Percentiles rank a stretch among this genome's conserved stretches.
Conservation (phyloP, 2,113 vertebrate genomes). For the Tonatia bakeri region DNA sequence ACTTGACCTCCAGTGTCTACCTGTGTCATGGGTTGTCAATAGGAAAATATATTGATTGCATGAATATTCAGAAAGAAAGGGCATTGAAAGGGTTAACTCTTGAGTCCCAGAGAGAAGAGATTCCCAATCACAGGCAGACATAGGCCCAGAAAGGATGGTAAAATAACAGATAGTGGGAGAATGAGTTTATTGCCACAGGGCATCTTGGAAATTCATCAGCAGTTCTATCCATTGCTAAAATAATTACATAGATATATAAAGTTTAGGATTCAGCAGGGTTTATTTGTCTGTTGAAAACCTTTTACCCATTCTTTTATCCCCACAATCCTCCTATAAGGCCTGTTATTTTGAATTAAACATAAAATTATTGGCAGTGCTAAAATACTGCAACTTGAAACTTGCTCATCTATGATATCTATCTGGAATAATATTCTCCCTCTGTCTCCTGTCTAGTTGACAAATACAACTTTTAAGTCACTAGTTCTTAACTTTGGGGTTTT, state of each 20-base stretch:
- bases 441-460: neutral
- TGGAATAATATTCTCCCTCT: neutral
- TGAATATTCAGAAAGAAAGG: neutral
- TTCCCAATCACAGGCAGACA: neutral
- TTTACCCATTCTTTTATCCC: neutral
- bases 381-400: slow-evolving; percentile 8
- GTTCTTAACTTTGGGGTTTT: neutral
- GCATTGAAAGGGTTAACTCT: neutral
- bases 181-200: neutral
- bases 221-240: neutral
- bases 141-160: neutral
- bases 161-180: neutral
- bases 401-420: neutral
- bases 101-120: neutral
- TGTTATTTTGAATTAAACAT: slow-evolving; percentile 35
- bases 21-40: neutral
- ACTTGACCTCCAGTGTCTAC: neutral
- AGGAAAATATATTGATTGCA: neutral
- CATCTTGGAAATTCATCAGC: neutral
- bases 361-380: neutral
- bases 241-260: neutral
- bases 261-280: neutral
- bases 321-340: neutral
- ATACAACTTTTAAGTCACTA: neutral
- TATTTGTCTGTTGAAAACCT: neutral